These are phyloP conservation scores for Peromyscus californicus DNA, from an alignment of 2,113 vertebrate species.

Conservation along the genomic window DNA sequence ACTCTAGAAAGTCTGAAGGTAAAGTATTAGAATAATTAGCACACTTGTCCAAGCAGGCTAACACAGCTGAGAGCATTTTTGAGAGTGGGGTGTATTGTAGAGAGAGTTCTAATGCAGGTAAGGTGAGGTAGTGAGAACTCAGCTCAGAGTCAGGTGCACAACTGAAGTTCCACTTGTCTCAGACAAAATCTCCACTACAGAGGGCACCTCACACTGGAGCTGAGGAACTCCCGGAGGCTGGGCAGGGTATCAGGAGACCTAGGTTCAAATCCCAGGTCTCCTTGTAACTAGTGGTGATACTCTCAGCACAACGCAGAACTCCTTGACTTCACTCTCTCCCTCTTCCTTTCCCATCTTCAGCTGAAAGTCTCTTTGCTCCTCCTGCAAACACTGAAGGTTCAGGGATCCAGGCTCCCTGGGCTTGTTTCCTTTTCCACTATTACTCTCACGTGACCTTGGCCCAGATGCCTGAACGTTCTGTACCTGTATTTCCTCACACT, in stretches of 20 bases:
- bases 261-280: neutral
- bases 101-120: neutral
- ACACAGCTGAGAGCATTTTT: neutral
- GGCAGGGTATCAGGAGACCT: neutral
- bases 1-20: conserved; percentile 39
- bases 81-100: neutral
- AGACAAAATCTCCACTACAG: neutral
- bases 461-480: neutral
- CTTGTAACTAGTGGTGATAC: neutral
- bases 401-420: neutral
- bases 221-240: neutral
- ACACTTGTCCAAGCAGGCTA: neutral
- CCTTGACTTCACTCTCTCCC: fast-evolving
- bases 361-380: neutral
- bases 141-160: neutral
- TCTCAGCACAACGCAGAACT: neutral
- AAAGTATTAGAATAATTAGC: conserved; percentile 50
- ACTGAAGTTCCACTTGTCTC: neutral
- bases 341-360: neutral
- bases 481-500: neutral
- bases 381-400: neutral
- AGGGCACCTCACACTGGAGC: neutral
- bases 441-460: neutral
- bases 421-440: neutral
- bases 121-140: neutral